These are phyloP conservation scores for Drosophila varians DNA, from an alignment of 1,140 invertebrate species.

Conservation along the genomic window DNA sequence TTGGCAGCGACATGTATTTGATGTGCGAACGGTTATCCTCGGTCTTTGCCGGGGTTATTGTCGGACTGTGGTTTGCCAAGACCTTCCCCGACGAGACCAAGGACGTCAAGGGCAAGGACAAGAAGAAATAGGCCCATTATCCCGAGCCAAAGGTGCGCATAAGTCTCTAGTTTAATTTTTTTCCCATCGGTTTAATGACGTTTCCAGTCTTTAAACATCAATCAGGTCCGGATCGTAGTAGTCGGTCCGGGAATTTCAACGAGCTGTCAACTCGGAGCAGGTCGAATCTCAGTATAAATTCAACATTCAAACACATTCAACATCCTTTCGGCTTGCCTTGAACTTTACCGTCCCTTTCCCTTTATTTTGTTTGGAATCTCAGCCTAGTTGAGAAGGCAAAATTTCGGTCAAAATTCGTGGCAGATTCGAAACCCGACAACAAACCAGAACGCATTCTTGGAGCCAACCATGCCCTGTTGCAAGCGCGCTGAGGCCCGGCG, in stretches of 20 bases:
- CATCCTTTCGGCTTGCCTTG: slow-evolving; percentile 9
- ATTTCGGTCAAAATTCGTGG: slow-evolving; percentile 22
- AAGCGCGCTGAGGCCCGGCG: slow-evolving; percentile 42
- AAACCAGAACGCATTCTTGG: neutral
- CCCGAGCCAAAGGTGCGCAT: neutral
- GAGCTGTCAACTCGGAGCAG: slow-evolving; percentile 7
- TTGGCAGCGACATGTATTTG: slow-evolving; percentile 44
- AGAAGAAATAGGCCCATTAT: slow-evolving; percentile 15
- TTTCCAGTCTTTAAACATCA: neutral
- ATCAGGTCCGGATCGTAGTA: slow-evolving; percentile 10
- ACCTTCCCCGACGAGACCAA: slow-evolving; percentile 42
- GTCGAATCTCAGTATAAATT: slow-evolving; percentile 13
- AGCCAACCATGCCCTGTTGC: slow-evolving; percentile 41
- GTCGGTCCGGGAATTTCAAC: neutral
- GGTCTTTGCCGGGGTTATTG: slow-evolving; percentile 47
- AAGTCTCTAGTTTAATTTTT: neutral
- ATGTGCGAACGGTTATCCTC: slow-evolving; percentile 66
- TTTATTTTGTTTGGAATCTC: neutral
- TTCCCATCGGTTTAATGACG: neutral
- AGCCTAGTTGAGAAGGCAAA: neutral
- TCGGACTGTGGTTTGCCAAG: slow-evolving; percentile 62
- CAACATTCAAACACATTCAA: neutral
- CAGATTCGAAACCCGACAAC: neutral
- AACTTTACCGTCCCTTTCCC: slow-evolving; percentile 3
- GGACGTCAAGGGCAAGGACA: slow-evolving; percentile 26